Conservation (phyloP, 2,113 vertebrate species). For the Pachyramphus minor region DNA sequence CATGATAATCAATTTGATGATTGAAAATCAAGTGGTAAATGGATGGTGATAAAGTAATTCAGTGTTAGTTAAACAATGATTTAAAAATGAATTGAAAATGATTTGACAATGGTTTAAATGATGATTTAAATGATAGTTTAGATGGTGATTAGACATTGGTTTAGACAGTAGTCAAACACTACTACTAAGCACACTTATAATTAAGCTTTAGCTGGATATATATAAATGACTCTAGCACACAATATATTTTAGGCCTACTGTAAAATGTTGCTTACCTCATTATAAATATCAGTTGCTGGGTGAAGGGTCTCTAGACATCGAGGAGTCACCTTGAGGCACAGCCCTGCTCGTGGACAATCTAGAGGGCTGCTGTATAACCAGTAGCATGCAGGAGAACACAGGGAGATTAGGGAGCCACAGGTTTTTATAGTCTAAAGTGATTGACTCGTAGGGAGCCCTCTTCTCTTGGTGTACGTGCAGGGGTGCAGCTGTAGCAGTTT, state of each 20-base stretch:
- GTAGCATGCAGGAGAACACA: background rate
- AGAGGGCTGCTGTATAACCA: fast-evolving
- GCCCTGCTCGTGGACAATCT: background rate
- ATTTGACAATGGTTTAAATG: background rate
- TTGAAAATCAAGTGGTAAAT: background rate
- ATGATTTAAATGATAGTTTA: background rate
- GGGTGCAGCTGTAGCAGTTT: background rate
- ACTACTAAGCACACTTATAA: background rate
- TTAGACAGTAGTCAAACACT: background rate
- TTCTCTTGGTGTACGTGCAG: background rate
- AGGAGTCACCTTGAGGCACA: background rate
- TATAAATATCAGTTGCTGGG: background rate
- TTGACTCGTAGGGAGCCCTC: fast-evolving
- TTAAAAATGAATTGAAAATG: background rate
- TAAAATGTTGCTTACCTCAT: background rate
- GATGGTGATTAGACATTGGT: background rate
- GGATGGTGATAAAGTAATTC: background rate
- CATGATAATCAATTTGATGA: background rate
- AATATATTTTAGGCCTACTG: background rate
- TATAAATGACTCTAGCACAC: background rate
- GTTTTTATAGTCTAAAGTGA: background rate
- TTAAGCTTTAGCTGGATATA: background rate
- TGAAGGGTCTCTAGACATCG: background rate
- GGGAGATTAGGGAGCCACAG: background rate
- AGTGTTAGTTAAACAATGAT: background rate